Percentiles rank a stretch among this genome's conserved stretches.
Conservation (phyloP, 2,888 invertebrate species). For the Clivina fossor region DNA sequence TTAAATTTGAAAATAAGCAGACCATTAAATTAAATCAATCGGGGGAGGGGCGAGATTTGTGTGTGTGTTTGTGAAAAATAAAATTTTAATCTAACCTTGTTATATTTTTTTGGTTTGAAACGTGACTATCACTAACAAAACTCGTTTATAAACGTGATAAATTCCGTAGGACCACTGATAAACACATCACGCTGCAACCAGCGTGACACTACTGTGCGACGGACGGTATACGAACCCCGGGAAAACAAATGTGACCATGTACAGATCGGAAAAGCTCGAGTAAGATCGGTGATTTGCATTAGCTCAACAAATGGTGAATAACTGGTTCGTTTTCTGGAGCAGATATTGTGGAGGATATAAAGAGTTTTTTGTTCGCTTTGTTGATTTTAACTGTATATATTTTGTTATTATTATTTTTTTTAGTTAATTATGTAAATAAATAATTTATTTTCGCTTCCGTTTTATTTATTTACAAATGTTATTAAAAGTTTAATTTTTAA, state of each 20-base stretch:
- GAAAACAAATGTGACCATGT: conserved; percentile 21
- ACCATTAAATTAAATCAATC: not conserved
- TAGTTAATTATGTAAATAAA: no score
- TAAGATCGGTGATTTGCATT: conserved; percentile 5
- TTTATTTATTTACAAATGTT: no score
- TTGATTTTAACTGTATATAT: no score
- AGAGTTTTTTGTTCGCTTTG: no score
- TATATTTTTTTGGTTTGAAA: not conserved
- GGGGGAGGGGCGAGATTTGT: not conserved
- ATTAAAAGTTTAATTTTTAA: no score
- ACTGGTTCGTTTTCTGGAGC: no score
- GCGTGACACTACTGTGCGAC: conserved; percentile 22
- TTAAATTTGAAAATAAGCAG: not conserved
- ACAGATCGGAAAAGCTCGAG: conserved; percentile 12
- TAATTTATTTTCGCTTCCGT: no score
- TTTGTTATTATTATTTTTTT: no score
- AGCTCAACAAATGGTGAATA: no score
- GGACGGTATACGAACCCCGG: conserved; percentile 26
- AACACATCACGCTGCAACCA: conserved; percentile 11
- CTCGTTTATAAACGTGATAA: not conserved
- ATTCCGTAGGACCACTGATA: not conserved
- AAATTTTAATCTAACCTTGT: not conserved
- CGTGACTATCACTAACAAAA: conserved; percentile 1
- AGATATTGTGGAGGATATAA: no score
- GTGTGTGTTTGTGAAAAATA: not conserved